Evolutionary conservation across 2,113 vertebrate species (phyloP).

Genomic region (Melanocharis versteri): DNA sequence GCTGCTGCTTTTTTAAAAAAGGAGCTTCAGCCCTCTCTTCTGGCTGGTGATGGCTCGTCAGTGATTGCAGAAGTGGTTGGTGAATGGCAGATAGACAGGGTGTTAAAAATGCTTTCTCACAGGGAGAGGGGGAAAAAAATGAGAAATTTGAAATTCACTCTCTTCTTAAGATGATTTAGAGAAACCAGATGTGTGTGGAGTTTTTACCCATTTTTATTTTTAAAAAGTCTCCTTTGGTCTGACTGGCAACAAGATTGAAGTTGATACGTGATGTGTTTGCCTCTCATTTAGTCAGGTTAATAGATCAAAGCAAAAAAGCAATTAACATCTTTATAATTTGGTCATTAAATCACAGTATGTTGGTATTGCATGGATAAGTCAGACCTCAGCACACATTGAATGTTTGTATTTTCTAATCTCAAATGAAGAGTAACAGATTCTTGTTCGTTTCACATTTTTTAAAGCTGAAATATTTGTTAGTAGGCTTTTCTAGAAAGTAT

Average conservation of each 20-base stretch:
- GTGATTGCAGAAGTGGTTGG: neutral
- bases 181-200: neutral
- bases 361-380: neutral
- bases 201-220: neutral
- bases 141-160: neutral
- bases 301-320: neutral
- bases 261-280: neutral
- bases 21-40: neutral
- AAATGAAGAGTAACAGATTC: neutral
- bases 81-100: neutral
- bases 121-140: neutral
- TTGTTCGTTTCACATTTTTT: neutral
- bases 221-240: neutral
- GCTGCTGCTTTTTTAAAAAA: neutral
- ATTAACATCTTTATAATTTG: neutral
- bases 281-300: neutral
- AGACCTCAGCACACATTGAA: neutral
- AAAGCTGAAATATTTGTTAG: neutral
- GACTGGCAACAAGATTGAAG: neutral
- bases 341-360: neutral
- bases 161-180: neutral
- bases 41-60: neutral
- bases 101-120: neutral
- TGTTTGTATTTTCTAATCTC: neutral
- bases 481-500: neutral